Conservation (phyloP, 2,797 vertebrate genomes). For the Synanceia verrucosa region DNA sequence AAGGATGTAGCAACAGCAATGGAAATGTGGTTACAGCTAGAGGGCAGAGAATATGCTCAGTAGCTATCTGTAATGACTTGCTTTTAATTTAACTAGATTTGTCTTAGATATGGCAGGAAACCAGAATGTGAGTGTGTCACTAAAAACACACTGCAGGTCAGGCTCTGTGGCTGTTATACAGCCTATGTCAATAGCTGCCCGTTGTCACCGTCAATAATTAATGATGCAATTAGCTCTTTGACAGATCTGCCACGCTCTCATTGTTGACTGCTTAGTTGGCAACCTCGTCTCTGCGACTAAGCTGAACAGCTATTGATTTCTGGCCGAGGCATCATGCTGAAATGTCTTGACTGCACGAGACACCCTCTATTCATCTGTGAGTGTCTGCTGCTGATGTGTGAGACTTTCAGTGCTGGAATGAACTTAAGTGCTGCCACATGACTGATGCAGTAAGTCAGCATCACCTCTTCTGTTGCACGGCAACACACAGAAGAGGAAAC, state of each 20-base stretch:
- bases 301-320: conserved; percentile 63
- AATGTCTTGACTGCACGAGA: conserved; percentile 17
- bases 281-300: conserved; percentile 27
- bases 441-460: not conserved
- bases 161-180: conserved; percentile 7
- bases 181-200: conserved; percentile 54
- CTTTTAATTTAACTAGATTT: not conserved
- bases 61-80: not conserved
- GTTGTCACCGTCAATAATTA: conserved; percentile 72
- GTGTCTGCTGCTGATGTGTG: conserved; percentile 21
- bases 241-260: conserved; percentile 37
- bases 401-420: not conserved
- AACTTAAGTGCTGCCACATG: not conserved
- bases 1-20: not conserved
- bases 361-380: not conserved
- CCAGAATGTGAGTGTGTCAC: not conserved
- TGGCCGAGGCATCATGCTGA: conserved; percentile 36
- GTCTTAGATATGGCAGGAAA: not conserved
- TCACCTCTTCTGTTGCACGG: not conserved
- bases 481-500: not conserved
- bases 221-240: conserved; percentile 72
- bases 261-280: conserved; percentile 45
- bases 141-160: conserved; percentile 13
- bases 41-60: not conserved
- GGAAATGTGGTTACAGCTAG: too few relatives aligned